Evolutionary conservation across 1,140 invertebrate genomes (phyloP).

Genomic region (Cyphomyrmex costatus): DNA sequence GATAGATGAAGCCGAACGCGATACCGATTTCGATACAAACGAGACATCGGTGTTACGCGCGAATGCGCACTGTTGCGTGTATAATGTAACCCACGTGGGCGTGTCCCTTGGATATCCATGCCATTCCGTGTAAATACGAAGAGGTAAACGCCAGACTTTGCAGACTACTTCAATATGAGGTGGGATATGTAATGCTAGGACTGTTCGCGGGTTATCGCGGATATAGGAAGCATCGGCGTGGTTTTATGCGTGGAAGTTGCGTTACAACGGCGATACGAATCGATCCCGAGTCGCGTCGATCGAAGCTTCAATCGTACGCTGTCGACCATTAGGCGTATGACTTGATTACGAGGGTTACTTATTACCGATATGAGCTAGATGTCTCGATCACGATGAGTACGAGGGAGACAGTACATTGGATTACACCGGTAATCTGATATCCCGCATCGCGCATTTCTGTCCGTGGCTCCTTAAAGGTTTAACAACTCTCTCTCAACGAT

Average conservation of each 20-base stretch:
- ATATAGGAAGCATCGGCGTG: slow-evolving; percentile 41
- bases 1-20: slow-evolving; percentile 9
- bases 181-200: slow-evolving; percentile 39
- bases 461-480: slow-evolving; percentile 32
- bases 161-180: slow-evolving; percentile 28
- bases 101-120: slow-evolving; percentile 47
- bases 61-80: slow-evolving; percentile 40
- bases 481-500: slow-evolving; percentile 45
- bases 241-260: slow-evolving; percentile 45
- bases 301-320: slow-evolving; percentile 45
- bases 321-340: slow-evolving; percentile 45
- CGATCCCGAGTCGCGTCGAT: slow-evolving; percentile 33
- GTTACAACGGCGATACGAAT: slow-evolving; percentile 43
- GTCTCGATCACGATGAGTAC: slow-evolving; percentile 38
- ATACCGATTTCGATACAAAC: slow-evolving; percentile 37
- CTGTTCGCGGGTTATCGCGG: slow-evolving; percentile 53
- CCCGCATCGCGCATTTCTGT: slow-evolving; percentile 30
- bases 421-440: slow-evolving; percentile 54
- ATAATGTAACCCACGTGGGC: slow-evolving; percentile 28
- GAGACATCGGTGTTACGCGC: slow-evolving; percentile 44
- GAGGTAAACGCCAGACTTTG: slow-evolving; percentile 51
- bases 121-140: slow-evolving; percentile 52
- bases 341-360: slow-evolving; percentile 57
- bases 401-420: slow-evolving; percentile 41
- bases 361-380: slow-evolving; percentile 54